Percentiles rank a stretch among this genome's conserved stretches.
phyloP scores from a whole-genome alignment of 2,888 invertebrate species.

The Drosophila merina region DNA sequence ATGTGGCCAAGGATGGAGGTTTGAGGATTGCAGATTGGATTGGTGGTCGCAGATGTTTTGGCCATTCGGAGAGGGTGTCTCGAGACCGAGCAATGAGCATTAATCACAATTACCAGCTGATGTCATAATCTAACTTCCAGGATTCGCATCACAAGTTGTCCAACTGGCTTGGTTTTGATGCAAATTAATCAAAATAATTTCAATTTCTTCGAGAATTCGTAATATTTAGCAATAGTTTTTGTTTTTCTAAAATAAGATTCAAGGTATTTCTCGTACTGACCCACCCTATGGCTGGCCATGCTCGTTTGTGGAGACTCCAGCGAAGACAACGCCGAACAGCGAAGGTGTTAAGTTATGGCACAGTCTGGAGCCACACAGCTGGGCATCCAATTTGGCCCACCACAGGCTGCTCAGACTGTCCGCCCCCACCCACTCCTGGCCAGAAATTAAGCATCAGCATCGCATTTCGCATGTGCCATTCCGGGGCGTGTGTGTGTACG shows the following conservation, averaged over 20 bases:
- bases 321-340: conserved; percentile 63
- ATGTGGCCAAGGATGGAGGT: conserved; percentile 13
- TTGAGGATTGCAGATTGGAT: conserved; percentile 6
- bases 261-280: conserved; percentile 13
- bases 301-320: conserved; percentile 30
- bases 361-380: conserved; percentile 70
- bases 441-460: conserved; percentile 72
- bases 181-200: too few species aligned
- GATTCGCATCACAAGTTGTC: conserved; percentile 1
- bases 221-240: too few species aligned
- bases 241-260: too few species aligned
- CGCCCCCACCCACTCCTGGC: conserved; percentile 15
- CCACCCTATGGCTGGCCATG: conserved; percentile 43
- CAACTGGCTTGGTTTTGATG: background rate
- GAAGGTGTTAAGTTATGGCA: conserved; percentile 78
- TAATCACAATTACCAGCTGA: conserved; percentile 45
- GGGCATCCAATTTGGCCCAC: conserved; percentile 74
- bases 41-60: conserved; percentile 37
- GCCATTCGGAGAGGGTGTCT: conserved; percentile 33
- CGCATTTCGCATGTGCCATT: conserved; percentile 65
- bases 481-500: conserved; percentile 19
- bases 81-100: conserved; percentile 18
- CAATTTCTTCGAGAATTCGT: too few species aligned
- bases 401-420: conserved; percentile 28
- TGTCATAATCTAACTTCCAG: conserved; percentile 30